Conservation (phyloP, 1,140 invertebrate species). For the Chrysoperla carnea region DNA sequence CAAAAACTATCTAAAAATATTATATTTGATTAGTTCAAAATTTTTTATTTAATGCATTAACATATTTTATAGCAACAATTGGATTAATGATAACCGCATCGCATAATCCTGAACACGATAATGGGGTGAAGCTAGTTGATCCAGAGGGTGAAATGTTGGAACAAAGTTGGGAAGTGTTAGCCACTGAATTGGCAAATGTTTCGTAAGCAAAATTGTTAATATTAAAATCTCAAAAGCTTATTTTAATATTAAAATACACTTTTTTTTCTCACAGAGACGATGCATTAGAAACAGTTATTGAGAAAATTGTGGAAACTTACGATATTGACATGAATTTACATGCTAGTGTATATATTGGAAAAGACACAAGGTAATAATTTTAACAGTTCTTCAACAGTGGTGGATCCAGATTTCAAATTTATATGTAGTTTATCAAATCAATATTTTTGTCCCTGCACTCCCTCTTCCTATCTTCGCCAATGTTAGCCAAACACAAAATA, state of each 20-base stretch:
- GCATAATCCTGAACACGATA: constrained; percentile 91
- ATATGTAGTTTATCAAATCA: no score
- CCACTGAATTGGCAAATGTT: constrained; percentile 69
- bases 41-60: no score
- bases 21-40: no score
- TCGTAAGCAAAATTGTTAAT: constrained; percentile 23
- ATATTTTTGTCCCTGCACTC: no score
- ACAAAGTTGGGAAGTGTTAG: constrained; percentile 73
- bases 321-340: constrained; percentile 48
- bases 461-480: no score
- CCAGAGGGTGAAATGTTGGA: constrained; percentile 93
- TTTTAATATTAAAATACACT: constrained; percentile 5
- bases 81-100: constrained; percentile 99
- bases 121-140: constrained; percentile 94
- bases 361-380: constrained; percentile 47
- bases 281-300: constrained; percentile 35
- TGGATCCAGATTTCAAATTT: no score
- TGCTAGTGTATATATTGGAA: constrained; percentile 47
- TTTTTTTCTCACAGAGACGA: constrained; percentile 32
- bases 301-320: constrained; percentile 32
- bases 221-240: neutral
- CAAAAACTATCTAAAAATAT: no score
- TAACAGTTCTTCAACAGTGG: no score
- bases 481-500: no score
- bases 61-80: constrained; percentile 29